Evolutionary conservation across 2,797 vertebrate genomes (phyloP).

Genomic region (Triplophysa yarkandensis): DNA sequence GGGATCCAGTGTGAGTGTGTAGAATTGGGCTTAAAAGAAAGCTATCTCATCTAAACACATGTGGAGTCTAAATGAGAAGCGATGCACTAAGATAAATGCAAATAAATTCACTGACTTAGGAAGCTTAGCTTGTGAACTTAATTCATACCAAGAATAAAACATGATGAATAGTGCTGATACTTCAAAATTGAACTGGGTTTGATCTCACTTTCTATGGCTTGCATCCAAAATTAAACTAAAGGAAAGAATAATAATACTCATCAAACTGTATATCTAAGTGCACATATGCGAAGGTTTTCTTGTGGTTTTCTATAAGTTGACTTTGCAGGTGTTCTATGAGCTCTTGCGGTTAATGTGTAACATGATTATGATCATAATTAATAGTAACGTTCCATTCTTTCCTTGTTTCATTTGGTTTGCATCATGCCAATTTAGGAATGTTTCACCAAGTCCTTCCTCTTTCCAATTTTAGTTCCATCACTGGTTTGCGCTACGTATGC

Average conservation of each 20-base stretch:
- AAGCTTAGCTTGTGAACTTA: slow-evolving; percentile 26
- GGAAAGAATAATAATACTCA: slow-evolving; percentile 45
- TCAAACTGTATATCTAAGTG: slow-evolving; percentile 13
- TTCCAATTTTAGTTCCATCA: too few relatives aligned
- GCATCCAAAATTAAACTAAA: slow-evolving; percentile 19
- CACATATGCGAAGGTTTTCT: slow-evolving; percentile 1
- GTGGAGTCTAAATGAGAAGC: slow-evolving; percentile 43
- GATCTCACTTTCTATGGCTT: background rate
- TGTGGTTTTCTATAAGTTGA: background rate
- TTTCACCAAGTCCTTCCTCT: background rate
- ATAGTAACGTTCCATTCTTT: background rate
- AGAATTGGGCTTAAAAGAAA: slow-evolving; percentile 35
- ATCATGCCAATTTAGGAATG: background rate
- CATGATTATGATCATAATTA: background rate
- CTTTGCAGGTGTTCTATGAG: background rate
- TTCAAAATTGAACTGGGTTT: slow-evolving; percentile 39
- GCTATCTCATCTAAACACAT: slow-evolving; percentile 52
- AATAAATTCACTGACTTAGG: slow-evolving; percentile 26
- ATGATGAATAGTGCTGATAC: slow-evolving; percentile 46
- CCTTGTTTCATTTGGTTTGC: background rate
- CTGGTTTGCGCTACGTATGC: too few relatives aligned
- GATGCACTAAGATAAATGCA: slow-evolving; percentile 44
- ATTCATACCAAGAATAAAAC: slow-evolving; percentile 20
- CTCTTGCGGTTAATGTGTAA: background rate
- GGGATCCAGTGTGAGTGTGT: slow-evolving; percentile 17